Base-by-base conservation (phyloP, 2,113 vertebrate genomes). In the Hyperoodon ampullatus region DNA sequence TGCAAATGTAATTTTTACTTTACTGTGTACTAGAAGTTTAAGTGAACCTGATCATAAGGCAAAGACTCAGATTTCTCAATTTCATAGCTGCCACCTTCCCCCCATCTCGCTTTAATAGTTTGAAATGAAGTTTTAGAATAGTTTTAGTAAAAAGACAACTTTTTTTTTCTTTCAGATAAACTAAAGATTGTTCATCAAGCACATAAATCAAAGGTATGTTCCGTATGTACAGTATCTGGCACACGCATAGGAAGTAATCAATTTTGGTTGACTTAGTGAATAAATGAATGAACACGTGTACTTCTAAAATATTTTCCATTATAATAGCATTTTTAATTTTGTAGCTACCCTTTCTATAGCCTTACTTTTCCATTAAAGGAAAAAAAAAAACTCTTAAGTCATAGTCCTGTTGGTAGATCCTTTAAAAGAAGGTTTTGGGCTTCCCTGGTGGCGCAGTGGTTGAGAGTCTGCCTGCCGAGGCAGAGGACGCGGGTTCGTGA, bases 101-200 rank as follows among this genome's bases (percentile, higher is more conserved):
- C 19, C 42, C 10, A 21, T 47, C 26, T 80, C 70, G 70, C 30
- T 95, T 84, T 53, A 87, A 33, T 82, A 66, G 80, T 96, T 75
- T 82, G 28, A 86, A 47, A 85, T 81, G 89, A 96, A 26, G 53
- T 53, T 96, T 96, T 74, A 95, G 35, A 89, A 68, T 93, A 68
- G 44, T 93, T 30, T 89, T 60, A 93, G 5, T 83, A 77, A 96
- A 90, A 77, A 72, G 33, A 91, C n/a, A 95, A 68, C 74, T 95
- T 15, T 66, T 95, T 68, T 95, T 98, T 97, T 91, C 95, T 99
- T 99, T 96, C 98, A 99, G 99, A 99, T 98, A 99, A 99, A 12
- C 99, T 99, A 98, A 99, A 99, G 98, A 99, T 99, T 88, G 99
- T 99, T 97, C 99, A 99, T 96, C 99, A 99, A 95, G 99, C 99